These are phyloP conservation scores for Onchidella celtica DNA, from an alignment of 2,888 invertebrate genomes.

Conservation along the genomic window DNA sequence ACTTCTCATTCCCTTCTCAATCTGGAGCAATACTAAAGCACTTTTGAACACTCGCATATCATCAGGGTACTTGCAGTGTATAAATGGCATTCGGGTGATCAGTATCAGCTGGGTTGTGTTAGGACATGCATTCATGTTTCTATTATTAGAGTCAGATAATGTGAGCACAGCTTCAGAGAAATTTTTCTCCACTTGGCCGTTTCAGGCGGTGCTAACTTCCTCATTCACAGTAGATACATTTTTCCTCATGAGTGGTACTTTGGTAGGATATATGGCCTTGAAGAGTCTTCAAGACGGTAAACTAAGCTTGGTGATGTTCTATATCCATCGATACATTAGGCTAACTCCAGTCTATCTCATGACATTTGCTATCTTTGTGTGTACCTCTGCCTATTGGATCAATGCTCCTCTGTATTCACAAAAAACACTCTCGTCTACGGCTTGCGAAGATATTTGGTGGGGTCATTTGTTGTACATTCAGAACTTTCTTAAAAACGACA, in stretches of 20 bases:
- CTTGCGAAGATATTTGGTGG: constrained; percentile 71
- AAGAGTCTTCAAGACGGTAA: constrained; percentile 54
- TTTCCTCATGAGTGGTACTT: constrained; percentile 67
- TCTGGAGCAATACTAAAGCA: constrained; percentile 64
- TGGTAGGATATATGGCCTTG: constrained; percentile 56
- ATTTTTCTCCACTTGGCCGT: constrained; percentile 57
- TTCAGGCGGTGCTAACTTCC: constrained; percentile 68
- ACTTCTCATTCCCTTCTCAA: constrained; percentile 57
- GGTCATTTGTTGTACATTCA: constrained; percentile 71
- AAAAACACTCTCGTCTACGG: constrained; percentile 56
- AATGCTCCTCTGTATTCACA: constrained; percentile 66
- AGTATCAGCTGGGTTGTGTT: constrained; percentile 77
- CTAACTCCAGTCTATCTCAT: constrained; percentile 71
- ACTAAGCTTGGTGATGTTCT: constrained; percentile 61
- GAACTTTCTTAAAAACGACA: constrained; percentile 60
- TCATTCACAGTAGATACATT: constrained; percentile 76
- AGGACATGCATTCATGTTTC: constrained; percentile 66
- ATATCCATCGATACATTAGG: constrained; percentile 61
- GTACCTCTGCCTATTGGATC: constrained; percentile 61
- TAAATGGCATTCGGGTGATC: constrained; percentile 85
- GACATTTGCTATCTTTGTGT: constrained; percentile 65
- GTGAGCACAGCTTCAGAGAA: constrained; percentile 8
- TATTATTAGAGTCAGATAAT: constrained; percentile 46
- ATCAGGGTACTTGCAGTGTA: constrained; percentile 82
- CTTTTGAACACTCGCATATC: constrained; percentile 59